Conservation (phyloP, 1,140 invertebrate species). For the Bombus waltoni region DNA sequence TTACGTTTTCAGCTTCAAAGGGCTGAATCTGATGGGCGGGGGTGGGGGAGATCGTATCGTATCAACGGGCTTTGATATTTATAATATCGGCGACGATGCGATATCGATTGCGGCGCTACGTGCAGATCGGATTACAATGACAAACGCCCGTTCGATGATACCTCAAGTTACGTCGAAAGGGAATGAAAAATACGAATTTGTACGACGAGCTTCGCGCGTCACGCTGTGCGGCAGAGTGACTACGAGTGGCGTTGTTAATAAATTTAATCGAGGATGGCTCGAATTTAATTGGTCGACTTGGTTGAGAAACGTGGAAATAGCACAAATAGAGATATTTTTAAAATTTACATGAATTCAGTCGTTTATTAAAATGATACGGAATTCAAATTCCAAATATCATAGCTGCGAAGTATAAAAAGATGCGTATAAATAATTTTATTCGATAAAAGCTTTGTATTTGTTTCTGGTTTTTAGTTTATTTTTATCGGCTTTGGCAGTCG, state of each 20-base stretch:
- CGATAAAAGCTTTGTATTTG: neutral
- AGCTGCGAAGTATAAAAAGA: neutral
- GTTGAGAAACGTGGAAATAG: neutral
- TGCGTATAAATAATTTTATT: neutral
- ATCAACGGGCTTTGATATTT: neutral
- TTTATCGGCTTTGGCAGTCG: neutral
- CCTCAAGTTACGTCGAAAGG: neutral
- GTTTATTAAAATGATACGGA: neutral
- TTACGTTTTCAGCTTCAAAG: neutral
- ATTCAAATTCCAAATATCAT: neutral
- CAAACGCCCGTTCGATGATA: neutral
- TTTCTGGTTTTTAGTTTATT: neutral
- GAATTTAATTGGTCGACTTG: too few relatives aligned
- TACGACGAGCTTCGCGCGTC: too few relatives aligned
- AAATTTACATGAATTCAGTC: too few relatives aligned
- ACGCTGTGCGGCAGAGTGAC: neutral
- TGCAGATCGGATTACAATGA: constrained; percentile 15
- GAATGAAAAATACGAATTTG: neutral
- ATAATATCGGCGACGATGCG: neutral
- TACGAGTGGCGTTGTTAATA: neutral
- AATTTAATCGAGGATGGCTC: neutral
- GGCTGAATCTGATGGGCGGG: too few relatives aligned
- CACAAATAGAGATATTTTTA: neutral
- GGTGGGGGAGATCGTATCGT: neutral
- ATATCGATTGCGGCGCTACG: neutral